Percentiles rank a stretch among this genome's conserved stretches.
Evolutionary conservation across 2,888 invertebrate species (phyloP).

Genomic region (Oscheius myriophilus): DNA sequence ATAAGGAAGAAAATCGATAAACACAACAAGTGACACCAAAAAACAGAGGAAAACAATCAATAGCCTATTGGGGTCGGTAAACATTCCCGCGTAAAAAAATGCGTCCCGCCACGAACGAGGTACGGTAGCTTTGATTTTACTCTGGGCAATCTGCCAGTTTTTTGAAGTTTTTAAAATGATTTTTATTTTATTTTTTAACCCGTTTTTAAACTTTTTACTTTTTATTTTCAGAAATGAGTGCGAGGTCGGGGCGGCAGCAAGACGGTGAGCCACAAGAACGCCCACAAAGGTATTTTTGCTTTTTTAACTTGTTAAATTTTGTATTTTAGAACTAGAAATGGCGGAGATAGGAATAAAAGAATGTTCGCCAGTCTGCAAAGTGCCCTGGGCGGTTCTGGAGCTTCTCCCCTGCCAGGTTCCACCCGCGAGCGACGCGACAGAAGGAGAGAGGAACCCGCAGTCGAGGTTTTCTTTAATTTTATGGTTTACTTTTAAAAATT

Average conservation of each 20-base stretch:
- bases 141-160: background rate
- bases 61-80: slow-evolving; percentile 13
- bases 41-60: slow-evolving; percentile 28
- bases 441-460: slow-evolving; percentile 9
- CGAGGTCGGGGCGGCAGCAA: no score
- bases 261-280: no score
- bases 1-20: slow-evolving; percentile 30
- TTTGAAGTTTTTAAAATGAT: slow-evolving; percentile 1
- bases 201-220: background rate
- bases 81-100: background rate
- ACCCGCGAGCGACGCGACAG: background rate
- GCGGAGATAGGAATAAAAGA: background rate
- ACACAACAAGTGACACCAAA: slow-evolving; percentile 36
- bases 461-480: background rate
- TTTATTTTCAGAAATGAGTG: background rate
- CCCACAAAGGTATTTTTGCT: background rate
- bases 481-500: background rate
- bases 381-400: slow-evolving; percentile 3
- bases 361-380: slow-evolving; percentile 18
- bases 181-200: background rate
- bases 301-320: background rate
- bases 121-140: background rate
- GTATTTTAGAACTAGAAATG: background rate
- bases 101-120: background rate
- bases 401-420: slow-evolving; percentile 16